These are phyloP conservation scores for Bryconaethiops microstoma DNA, from an alignment of 2,797 vertebrate genomes.

Conservation along the genomic window DNA sequence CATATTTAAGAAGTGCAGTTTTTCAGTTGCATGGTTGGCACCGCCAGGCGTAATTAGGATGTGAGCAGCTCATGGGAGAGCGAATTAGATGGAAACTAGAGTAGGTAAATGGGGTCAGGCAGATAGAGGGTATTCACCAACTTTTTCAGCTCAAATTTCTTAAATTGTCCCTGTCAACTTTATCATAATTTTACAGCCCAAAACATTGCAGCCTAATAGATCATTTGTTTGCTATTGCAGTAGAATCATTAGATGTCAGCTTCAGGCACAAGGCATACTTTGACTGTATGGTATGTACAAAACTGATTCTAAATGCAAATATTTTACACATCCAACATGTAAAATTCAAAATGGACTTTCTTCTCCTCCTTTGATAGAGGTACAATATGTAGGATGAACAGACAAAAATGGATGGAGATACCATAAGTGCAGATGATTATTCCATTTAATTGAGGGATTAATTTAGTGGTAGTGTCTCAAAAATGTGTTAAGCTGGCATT, in stretches of 20 bases:
- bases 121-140: conserved; percentile 19
- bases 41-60: conserved; percentile 27
- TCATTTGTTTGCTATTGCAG: neutral
- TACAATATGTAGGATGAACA: too few relatives aligned
- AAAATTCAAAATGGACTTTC: too few relatives aligned
- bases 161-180: neutral
- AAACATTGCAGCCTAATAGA: neutral
- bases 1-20: neutral
- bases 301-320: too few relatives aligned
- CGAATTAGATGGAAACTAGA: conserved; percentile 31
- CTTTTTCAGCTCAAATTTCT: neutral
- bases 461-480: too few relatives aligned
- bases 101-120: conserved; percentile 36
- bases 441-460: too few relatives aligned
- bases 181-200: neutral
- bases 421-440: too few relatives aligned
- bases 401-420: too few relatives aligned
- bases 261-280: too few relatives aligned
- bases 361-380: too few relatives aligned
- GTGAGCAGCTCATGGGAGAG: conserved; percentile 26
- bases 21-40: conserved; percentile 28
- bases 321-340: too few relatives aligned
- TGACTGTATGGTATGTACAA: too few relatives aligned
- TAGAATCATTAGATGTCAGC: neutral
- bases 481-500: too few relatives aligned